Percentiles rank a stretch among this genome's conserved stretches.
These are phyloP conservation scores for Dioctria rufipes DNA, from an alignment of 2,888 invertebrate genomes.

Conservation along the genomic window DNA sequence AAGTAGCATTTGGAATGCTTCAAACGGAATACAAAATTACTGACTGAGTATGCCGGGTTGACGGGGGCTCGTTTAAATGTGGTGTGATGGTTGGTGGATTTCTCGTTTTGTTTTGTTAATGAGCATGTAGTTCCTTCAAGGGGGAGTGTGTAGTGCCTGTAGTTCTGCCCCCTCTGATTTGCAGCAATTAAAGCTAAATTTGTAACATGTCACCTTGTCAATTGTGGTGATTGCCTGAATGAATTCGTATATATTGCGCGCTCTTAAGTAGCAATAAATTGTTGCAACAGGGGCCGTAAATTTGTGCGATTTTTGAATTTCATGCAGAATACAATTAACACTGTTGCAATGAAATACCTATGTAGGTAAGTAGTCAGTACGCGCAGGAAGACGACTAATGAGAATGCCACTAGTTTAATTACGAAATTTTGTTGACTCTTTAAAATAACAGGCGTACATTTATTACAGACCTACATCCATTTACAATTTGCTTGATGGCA, in stretches of 20 bases:
- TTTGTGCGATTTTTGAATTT: not conserved
- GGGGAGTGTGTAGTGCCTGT: conserved; percentile 23
- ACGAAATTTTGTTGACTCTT: too few relatives aligned
- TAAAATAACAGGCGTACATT: too few relatives aligned
- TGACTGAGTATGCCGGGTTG: not conserved
- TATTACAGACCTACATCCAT: too few relatives aligned
- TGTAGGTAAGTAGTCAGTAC: too few relatives aligned
- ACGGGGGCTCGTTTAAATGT: conserved; percentile 2
- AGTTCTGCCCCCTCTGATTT: conserved; percentile 31
- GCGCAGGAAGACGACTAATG: too few relatives aligned
- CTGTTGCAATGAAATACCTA: too few relatives aligned
- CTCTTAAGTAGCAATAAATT: conserved; percentile 9
- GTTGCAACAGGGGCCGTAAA: not conserved
- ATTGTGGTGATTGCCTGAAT: conserved; percentile 34
- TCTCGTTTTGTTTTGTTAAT: conserved; percentile 20
- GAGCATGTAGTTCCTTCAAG: conserved; percentile 27
- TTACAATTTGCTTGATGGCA: too few relatives aligned
- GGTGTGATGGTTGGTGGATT: conserved; percentile 41
- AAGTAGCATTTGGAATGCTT: not conserved
- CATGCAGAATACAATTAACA: too few relatives aligned
- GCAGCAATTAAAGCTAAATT: conserved; percentile 46
- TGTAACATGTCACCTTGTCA: conserved; percentile 51
- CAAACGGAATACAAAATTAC: not conserved
- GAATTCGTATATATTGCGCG: conserved; percentile 2
- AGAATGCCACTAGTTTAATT: too few relatives aligned